Evolutionary conservation across 2,797 vertebrate species (phyloP), one percentile per base, ranked within the genome.

Genomic region (Coluber constrictor): DNA sequence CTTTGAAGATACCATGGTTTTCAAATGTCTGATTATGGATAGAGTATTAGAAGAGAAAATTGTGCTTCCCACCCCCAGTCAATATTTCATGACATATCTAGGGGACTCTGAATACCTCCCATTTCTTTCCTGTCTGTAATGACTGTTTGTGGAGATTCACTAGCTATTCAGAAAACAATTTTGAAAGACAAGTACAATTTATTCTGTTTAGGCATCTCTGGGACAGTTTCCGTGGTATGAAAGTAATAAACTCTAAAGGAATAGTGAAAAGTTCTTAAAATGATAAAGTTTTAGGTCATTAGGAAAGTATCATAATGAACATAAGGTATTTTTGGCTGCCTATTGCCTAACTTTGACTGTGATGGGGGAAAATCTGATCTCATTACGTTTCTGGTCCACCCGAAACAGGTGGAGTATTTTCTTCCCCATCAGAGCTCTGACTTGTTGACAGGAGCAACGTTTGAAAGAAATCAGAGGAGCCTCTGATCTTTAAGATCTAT

Each of bases 191-290:
- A 89, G 23, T 51, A 13, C 29, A 56, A 93, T 87, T 90, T 87
- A 43, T 59, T 87, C 20, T 70, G 79, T 29, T 59, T 32, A 70
- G 32, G 89, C 66, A n/a, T 16, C 37, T 32, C 70, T 12, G 54
- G 20, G 47, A 54, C 89, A 90, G 10, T 90, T 32, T 15, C 37
- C 3, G 4, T 43, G 20, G 3, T 13, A 43, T 86, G 90, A 90
- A 90, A 11, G 27, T 59, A 90, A 60, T 43, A 74, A 90, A 87
- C 54, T 74, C 15, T 60, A 63, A 88, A 93, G 83, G 13, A 20
- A 15, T 16, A 4, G 3, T 93, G 63, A 2, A 87, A 20, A 29
- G 5, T 95, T 96, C 90, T 95, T 94, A 95, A 92, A 95, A 93
- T 94, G 91, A 87, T 92, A 93, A 87, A 6, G 83, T 27, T 6